These are phyloP conservation scores for Creontiades dilutus DNA, from an alignment of 2,888 invertebrate genomes.

Conservation along the genomic window DNA sequence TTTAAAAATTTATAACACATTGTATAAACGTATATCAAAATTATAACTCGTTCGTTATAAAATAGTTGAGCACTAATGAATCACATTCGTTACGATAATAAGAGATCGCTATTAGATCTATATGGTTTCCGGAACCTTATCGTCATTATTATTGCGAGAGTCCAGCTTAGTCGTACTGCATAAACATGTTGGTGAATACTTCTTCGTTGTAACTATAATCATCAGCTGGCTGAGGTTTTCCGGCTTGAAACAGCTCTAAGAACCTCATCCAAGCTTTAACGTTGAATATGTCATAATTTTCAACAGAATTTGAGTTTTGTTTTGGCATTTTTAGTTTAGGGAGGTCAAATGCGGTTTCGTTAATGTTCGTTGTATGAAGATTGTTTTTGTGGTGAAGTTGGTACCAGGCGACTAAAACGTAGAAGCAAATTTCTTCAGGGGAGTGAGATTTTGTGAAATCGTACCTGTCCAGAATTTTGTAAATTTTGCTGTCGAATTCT, in stretches of 20 bases:
- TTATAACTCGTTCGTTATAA: neutral
- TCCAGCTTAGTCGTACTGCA: conserved; percentile 48
- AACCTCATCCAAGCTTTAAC: conserved; percentile 45
- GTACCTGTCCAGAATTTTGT: neutral
- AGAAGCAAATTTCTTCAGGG: conserved; percentile 18
- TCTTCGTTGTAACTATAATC: conserved; percentile 44
- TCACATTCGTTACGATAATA: conserved; percentile 44
- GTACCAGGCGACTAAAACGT: conserved; percentile 63
- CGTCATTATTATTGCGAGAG: too few species aligned
- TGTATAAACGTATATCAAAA: neutral
- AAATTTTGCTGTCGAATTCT: neutral
- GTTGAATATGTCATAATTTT: conserved; percentile 59
- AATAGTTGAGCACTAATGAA: conserved; percentile 38
- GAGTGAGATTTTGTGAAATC: neutral
- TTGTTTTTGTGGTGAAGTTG: conserved; percentile 31
- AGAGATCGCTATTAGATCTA: conserved; percentile 32
- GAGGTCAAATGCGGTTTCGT: too few species aligned
- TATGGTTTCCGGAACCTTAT: neutral
- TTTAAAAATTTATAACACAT: too few species aligned
- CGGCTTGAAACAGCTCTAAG: neutral
- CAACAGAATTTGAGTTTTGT: neutral
- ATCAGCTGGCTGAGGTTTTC: neutral
- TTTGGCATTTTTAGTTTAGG: neutral
- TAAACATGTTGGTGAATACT: conserved; percentile 53
- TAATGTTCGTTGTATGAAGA: neutral